phyloP scores from a whole-genome alignment of 2,113 vertebrate genomes.

The Mesoclemmys tuberculata region DNA sequence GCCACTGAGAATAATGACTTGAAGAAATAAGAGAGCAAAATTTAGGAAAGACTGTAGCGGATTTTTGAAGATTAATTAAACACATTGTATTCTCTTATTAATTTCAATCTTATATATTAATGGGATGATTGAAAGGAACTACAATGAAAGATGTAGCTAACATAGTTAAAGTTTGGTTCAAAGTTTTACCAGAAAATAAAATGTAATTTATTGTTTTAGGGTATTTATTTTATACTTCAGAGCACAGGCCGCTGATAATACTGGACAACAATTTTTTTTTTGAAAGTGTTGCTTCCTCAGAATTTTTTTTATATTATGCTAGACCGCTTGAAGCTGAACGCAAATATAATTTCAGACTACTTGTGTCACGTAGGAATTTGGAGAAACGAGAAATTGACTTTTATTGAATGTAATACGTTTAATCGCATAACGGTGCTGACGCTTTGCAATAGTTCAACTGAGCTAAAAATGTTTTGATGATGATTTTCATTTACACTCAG shows the following conservation, averaged over 20 bases:
- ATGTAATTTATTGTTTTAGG: neutral
- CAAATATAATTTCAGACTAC: no score
- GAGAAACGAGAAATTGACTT: no score
- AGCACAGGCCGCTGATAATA: neutral
- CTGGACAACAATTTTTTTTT: no score
- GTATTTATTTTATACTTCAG: neutral
- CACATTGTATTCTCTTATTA: neutral
- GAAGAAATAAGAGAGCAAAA: neutral
- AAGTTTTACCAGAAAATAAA: neutral
- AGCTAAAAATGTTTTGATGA: no score
- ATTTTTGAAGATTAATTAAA: neutral
- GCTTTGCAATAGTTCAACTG: no score
- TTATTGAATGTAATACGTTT: no score
- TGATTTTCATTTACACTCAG: no score
- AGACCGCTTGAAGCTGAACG: no score
- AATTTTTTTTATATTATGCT: no score
- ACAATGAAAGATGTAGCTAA: neutral
- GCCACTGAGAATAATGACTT: fast-evolving
- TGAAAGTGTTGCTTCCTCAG: no score
- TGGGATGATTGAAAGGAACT: neutral
- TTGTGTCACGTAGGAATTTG: no score
- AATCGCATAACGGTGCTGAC: no score
- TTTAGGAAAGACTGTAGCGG: neutral
- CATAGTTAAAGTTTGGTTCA: neutral
- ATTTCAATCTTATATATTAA: neutral